Conservation (phyloP, 1,140 invertebrate genomes). For the Berghia stephanieae region DNA sequence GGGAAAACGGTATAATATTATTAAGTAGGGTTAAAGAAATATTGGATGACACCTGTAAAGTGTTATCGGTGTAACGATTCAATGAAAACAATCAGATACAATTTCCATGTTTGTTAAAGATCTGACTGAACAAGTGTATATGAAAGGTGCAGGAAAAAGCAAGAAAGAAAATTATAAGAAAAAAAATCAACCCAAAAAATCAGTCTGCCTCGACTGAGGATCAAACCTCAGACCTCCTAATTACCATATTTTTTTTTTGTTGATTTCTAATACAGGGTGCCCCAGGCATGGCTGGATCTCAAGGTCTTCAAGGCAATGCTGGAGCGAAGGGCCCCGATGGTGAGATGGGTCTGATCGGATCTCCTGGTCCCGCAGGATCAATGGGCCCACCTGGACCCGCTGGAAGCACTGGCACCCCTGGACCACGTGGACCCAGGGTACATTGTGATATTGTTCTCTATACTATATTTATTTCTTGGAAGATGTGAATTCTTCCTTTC, state of each 20-base stretch:
- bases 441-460: constrained; percentile 23
- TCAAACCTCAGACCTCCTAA: too few species aligned
- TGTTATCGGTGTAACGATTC: not conserved
- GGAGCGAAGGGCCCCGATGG: constrained; percentile 65
- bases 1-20: too few species aligned
- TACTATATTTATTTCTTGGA: too few species aligned
- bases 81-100: not conserved
- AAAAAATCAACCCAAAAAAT: too few species aligned
- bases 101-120: not conserved
- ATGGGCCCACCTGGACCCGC: constrained; percentile 49
- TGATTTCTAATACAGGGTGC: constrained; percentile 39
- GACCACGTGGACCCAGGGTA: constrained; percentile 54
- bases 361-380: constrained; percentile 51
- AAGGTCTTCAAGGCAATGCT: constrained; percentile 45
- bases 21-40: too few species aligned
- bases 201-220: too few species aligned
- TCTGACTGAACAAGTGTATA: too few species aligned
- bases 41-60: not conserved
- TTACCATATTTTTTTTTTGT: too few species aligned
- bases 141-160: too few species aligned
- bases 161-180: too few species aligned
- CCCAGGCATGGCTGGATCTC: constrained; percentile 47
- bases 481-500: too few species aligned
- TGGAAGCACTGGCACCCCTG: constrained; percentile 45
- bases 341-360: constrained; percentile 49